Base-by-base conservation (phyloP, 2,797 vertebrate species). In the Craterocephalus amniculus region DNA sequence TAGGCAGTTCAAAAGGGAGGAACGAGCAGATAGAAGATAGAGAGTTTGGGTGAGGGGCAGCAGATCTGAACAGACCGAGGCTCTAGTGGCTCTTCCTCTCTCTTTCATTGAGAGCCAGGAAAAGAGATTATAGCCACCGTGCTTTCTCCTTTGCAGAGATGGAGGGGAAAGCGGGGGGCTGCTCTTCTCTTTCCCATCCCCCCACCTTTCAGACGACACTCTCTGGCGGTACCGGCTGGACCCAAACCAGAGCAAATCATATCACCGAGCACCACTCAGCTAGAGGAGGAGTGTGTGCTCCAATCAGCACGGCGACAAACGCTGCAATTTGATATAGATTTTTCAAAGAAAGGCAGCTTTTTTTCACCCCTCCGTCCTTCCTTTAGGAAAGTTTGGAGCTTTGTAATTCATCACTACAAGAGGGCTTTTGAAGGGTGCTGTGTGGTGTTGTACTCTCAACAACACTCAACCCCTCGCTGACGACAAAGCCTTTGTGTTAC, bases 21-120 rank as follows among this genome's bases (percentile, higher is more conserved):
- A 45, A 38, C 0, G 34, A 66, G 81, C 74, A 87, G 87, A 90
- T 76, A 84, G 82, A 74, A 87, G 87, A 91, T 89, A 74, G 84
- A 73, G 83, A 70, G 80, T 59, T 45, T 81, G 87, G 88, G 88
- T 90, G 89, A 85, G 89, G 82, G 89, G 89, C 87, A 79, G 87
- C 72, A 74, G 86, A 92, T 94, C 91, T 91, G 77, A 93, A 91
- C 86, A 72, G 91, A 91, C 86, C 58, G 43, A 86, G 81, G 88
- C 93, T 93, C 93, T 92, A 86, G 92, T 91, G 93, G 87, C 84
- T 89, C 87, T 90, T 86, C 82, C 84, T 88, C 87, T 84, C 72
- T 80, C 94, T 95, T 95, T 95, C 91, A 94, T 94, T 83, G 84
- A 86, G 91, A 90, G 93, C 94, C 94, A 95, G 93, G 88, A 94